Evolutionary conservation across 1,140 invertebrate genomes (phyloP).

Genomic region (Drosophila albomicans): DNA sequence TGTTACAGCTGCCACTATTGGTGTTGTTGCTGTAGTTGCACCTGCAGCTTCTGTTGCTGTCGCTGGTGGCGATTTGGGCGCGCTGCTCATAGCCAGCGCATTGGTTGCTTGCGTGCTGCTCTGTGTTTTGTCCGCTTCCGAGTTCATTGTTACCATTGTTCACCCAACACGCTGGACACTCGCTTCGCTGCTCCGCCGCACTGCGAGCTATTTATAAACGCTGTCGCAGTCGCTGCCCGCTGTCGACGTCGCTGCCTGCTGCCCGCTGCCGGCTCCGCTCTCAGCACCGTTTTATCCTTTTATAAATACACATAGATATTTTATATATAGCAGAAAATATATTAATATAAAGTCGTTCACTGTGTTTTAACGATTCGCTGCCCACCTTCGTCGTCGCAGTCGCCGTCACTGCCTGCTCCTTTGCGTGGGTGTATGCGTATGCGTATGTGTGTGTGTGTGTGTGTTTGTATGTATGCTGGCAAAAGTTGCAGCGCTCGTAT

Average conservation of each 20-base stretch:
- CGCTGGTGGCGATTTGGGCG: slow-evolving; percentile 49
- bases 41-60: slow-evolving; percentile 12
- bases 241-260: too few relatives aligned
- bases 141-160: slow-evolving; percentile 85
- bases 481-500: slow-evolving; percentile 28
- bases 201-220: slow-evolving; percentile 27
- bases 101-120: slow-evolving; percentile 71
- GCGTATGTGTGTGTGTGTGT: slow-evolving; percentile 14
- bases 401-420: not conserved
- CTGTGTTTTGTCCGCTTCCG: slow-evolving; percentile 83
- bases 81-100: slow-evolving; percentile 63
- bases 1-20: slow-evolving; percentile 11
- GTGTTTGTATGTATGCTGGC: slow-evolving; percentile 37
- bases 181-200: slow-evolving; percentile 9
- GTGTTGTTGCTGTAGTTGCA: slow-evolving; percentile 20
- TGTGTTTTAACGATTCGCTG: slow-evolving; percentile 32
- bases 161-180: slow-evolving; percentile 27
- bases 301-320: slow-evolving; percentile 11
- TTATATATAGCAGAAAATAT: not conserved
- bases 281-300: slow-evolving; percentile 22
- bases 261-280: not conserved
- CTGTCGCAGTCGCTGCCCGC: not conserved
- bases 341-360: too few relatives aligned
- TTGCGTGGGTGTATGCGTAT: slow-evolving; percentile 11
- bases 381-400: slow-evolving; percentile 16